Evolutionary conservation across 1,140 invertebrate species (phyloP), one percentile per base, ranked within the genome.

Genomic region (Psix sp.): DNA sequence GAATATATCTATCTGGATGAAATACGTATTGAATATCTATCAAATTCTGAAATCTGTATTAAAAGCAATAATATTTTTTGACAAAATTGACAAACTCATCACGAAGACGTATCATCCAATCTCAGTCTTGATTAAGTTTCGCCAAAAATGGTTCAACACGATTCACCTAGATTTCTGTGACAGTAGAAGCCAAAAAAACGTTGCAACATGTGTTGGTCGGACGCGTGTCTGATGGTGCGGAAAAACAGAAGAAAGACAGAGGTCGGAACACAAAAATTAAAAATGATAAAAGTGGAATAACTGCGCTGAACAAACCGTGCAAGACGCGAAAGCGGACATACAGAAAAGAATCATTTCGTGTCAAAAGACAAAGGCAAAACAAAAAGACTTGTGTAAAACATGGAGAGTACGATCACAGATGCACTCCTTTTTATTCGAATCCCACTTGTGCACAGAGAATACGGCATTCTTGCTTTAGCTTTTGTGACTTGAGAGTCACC

Each of bases 401-500:
- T 5, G 14, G 6, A 24, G 29, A 46, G 18, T 29, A 38, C 31
- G 17, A 54, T 54, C 49, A n/a, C 38, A 31, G 16, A 54, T 56
- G 39, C 51, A 56, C 38, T 56, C 38, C 11, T 42, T 21, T 42
- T 43, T 56, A 56, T 42, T 20, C 16, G 15, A 39, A 16, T 33
- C 11, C 39, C 38, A 33, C 51, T 42, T 42, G n/a, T 11, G 38
- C 38, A 15, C 15, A 9, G 26, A 9, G 26, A 43, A 29, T 18
- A 38, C 39, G n/a, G 40, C 54, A 60, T 39, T 48, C 48, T 60
- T 46, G 42, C 40, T 29, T 40, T 40, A 3, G 11, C 39, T 43
- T 43, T 56, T 54, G 26, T 57, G 18, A 36, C 14, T 31, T 21
- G n/a, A 26, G 17, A 48, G 49, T 57, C 40, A 33, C 54, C 16